Base-by-base conservation (phyloP, 2,113 vertebrate species). In the Ardeotis arabs region DNA sequence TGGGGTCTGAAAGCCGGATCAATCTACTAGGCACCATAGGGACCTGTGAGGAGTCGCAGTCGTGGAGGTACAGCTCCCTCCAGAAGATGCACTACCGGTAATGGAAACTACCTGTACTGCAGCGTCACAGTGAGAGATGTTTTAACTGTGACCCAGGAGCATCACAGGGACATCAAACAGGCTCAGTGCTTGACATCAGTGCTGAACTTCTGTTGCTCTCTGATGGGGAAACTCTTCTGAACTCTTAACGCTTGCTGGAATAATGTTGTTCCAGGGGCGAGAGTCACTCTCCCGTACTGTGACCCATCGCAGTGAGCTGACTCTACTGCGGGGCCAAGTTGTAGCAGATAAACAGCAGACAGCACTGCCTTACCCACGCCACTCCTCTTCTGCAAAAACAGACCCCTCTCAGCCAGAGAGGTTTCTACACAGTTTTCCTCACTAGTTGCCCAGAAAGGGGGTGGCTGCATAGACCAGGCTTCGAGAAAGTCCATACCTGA, bases 281-380 rank as follows among this genome's bases (percentile, higher is more conserved):
- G 47, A 93, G 64, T 86, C 41, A n/a, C 98, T 98, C 96, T 99
- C 98, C 98, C 93, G 97, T 98, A 74, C 99, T 98, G 97, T 99
- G 99, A 91, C 98, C 98, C 39, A 98, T 87, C 9, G 81, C 95
- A 69, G 98, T 97, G 95, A 99, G 98, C 16, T 60, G 98, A 64
- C 94, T 98, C 98, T 98, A 98, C 69, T 97, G 95, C 49, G 97
- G 96, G 94, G 97, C 98, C 99, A 97, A 67, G 97, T 96, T 74
- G 84, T 45, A 41, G 87, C 76, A 97, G 44, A 91, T 41, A 89
- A 60, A 25, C 56, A 25, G 63, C 19, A 5, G 23, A 60, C 41
- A 28, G n/a, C 74, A 50, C 18, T 31, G 55, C 52, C 22, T 20
- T 25, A 50, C 35, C 53, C 0, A 0, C 47, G 85, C 24, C 21